Base-by-base conservation (phyloP, 1,140 invertebrate species). In the Pogonus chalceus region DNA sequence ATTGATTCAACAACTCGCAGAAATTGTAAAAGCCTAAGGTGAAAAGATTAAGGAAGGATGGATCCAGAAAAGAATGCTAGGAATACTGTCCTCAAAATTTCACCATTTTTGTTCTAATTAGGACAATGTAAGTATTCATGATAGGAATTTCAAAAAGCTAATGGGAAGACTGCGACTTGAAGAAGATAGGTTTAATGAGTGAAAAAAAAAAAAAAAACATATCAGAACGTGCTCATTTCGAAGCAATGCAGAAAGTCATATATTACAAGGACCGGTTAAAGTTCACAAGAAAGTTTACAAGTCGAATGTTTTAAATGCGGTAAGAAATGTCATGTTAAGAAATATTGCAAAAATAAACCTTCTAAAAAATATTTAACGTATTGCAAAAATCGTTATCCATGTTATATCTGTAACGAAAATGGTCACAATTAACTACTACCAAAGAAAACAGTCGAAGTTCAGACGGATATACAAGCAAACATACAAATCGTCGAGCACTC, bases 321-420 rank as follows among this genome's bases (percentile, higher is more conserved):
- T 59, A 49, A 10, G 58, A 60, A 20, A 58, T n/a, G n/a, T n/a
- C n/a, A n/a, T n/a, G n/a, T n/a, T n/a, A n/a, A n/a, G n/a, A n/a
- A n/a, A n/a, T n/a, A n/a, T n/a, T n/a, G n/a, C n/a, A n/a, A n/a
- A n/a, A n/a, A n/a, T n/a, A n/a, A n/a, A n/a, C n/a, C n/a, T n/a
- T n/a, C n/a, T n/a, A n/a, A n/a, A n/a, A n/a, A n/a, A n/a, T n/a
- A n/a, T n/a, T n/a, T n/a, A n/a, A n/a, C 56, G 0, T n/a, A n/a
- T n/a, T n/a, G n/a, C n/a, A n/a, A n/a, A n/a, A n/a, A 62, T 46
- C 61, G 57, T 35, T 59, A 58, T 23, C 55, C 53, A n/a, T 59
- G 31, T 2, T 59, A 59, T 49, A 49, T 12, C 0, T 60, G 57
- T 31, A 23, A 58, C n/a, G 21, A 52, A 23, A 58, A 51, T 21